Conservation (phyloP, 1,140 invertebrate species). For the Parapsyche elsis region DNA sequence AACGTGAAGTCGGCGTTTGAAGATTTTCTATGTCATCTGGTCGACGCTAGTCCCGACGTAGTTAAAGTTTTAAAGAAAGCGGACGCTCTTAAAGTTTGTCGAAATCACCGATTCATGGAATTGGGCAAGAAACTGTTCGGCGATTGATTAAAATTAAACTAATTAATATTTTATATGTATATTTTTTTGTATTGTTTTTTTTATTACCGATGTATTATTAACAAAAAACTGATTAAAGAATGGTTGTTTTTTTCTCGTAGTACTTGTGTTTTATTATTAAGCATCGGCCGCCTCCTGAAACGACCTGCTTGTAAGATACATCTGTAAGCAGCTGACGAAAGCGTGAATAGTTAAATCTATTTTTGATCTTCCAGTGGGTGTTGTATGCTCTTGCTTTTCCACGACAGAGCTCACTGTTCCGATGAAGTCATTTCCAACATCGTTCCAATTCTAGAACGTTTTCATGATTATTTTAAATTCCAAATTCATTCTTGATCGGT, state of each 20-base stretch:
- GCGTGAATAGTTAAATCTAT: constrained; percentile 7
- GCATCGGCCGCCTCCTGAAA: neutral
- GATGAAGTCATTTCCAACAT: constrained; percentile 3
- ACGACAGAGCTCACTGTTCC: neutral
- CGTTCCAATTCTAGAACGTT: constrained; percentile 1
- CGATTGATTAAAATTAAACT: constrained; percentile 69
- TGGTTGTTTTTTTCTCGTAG: neutral
- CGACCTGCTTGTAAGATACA: neutral
- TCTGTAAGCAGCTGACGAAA: constrained; percentile 12
- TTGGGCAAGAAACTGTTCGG: constrained; percentile 86
- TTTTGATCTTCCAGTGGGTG: constrained; percentile 26
- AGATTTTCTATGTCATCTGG: constrained; percentile 86
- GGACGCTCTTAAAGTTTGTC: constrained; percentile 83
- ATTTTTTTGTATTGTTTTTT: constrained; percentile 29
- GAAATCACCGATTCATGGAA: constrained; percentile 89
- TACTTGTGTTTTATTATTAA: constrained; percentile 8
- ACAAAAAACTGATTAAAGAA: neutral
- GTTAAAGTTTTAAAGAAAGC: constrained; percentile 83
- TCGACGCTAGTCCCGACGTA: constrained; percentile 82
- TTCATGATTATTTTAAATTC: no score
- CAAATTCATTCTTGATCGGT: no score
- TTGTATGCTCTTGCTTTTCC: constrained; percentile 3
- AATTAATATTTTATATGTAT: neutral
- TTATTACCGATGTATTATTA: constrained; percentile 20
- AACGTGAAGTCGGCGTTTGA: constrained; percentile 91